Conservation (phyloP, 2,113 vertebrate species). For the Ranitomeya variabilis region DNA sequence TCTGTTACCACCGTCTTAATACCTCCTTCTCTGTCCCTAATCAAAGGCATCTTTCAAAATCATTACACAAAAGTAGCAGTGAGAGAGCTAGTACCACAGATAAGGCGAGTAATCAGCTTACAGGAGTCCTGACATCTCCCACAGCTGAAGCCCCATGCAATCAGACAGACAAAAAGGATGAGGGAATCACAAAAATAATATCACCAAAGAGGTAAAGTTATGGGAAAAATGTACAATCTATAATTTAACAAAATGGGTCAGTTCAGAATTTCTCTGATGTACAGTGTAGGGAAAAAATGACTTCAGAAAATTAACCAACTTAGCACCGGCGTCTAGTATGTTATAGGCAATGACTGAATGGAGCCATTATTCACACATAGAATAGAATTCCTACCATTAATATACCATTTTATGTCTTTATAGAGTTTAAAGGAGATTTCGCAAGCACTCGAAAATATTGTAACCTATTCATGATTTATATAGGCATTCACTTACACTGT, state of each 20-base stretch:
- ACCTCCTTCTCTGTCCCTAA: constrained; percentile 31
- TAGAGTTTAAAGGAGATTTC: constrained; percentile 16
- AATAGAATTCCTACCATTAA: constrained; percentile 32
- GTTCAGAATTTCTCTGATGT: constrained; percentile 46
- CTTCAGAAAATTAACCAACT: constrained; percentile 46
- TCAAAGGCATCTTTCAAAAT: constrained; percentile 57
- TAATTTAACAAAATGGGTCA: constrained; percentile 54
- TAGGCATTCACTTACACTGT: background rate
- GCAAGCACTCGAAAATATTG: constrained; percentile 12
- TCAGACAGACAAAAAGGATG: constrained; percentile 48
- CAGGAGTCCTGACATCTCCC: constrained; percentile 53
- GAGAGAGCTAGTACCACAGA: constrained; percentile 44
- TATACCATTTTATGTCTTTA: constrained; percentile 21
- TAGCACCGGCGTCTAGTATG: constrained; percentile 7
- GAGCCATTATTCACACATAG: background rate
- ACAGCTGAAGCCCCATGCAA: constrained; percentile 40
- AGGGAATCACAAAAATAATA: constrained; percentile 51
- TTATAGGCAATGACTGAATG: constrained; percentile 18
- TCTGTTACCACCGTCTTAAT: constrained; percentile 23
- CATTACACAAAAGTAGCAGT: constrained; percentile 55
- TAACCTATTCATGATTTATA: background rate
- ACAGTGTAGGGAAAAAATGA: constrained; percentile 24
- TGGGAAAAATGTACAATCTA: constrained; percentile 51
- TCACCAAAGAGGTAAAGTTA: constrained; percentile 44
- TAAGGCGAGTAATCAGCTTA: constrained; percentile 58